A percentile compares a stretch with the other conserved stretches of the same genome.
Conservation (phyloP, 2,797 vertebrate genomes). For the Pangasius mekongensis region DNA sequence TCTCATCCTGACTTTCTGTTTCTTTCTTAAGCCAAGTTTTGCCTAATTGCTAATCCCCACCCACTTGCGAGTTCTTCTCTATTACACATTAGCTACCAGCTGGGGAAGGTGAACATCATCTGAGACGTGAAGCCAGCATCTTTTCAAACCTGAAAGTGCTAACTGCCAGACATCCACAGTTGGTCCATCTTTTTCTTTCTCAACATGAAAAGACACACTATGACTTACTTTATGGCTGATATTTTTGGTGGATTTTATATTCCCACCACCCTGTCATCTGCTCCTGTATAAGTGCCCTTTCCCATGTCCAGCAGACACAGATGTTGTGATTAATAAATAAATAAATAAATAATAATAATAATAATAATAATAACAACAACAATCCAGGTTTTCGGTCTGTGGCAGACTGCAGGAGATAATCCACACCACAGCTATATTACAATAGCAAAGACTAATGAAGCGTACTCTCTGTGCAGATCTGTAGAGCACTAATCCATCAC, state of each 20-base stretch:
- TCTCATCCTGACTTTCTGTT: not conserved
- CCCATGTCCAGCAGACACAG: not conserved
- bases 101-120: no score
- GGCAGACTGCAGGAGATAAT: not conserved
- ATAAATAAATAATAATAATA: not conserved
- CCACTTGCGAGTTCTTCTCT: no score
- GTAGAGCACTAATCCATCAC: not conserved
- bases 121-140: no score
- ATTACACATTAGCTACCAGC: no score
- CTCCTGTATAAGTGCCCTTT: not conserved
- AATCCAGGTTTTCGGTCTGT: not conserved
- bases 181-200: not conserved
- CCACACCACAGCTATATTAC: not conserved
- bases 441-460: conserved; percentile 33
- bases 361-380: not conserved
- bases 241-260: not conserved
- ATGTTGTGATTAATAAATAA: not conserved
- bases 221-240: no score
- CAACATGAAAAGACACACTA: not conserved
- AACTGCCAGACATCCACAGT: not conserved
- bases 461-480: not conserved
- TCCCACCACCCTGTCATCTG: not conserved
- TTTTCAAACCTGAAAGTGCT: not conserved
- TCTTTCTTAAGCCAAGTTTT: no score
- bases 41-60: no score